Base-by-base conservation (phyloP, 2,888 invertebrate species). In the Drosophila lutescens region DNA sequence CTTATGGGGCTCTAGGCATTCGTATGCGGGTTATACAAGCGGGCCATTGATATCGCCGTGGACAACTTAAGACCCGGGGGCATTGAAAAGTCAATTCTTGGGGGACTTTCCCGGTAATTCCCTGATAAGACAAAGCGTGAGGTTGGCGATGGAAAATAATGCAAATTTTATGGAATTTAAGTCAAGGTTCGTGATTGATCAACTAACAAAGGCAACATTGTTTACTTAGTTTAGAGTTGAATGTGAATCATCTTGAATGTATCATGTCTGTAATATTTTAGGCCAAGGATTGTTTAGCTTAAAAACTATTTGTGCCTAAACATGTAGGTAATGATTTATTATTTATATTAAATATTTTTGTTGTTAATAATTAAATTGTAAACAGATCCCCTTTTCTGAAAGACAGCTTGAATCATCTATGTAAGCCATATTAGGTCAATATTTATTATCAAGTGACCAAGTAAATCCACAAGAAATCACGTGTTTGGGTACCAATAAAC, bases 11-110 rank as follows among this genome's bases (percentile, higher is more conserved):
- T 54, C 50, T n/a, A 30, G 32, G 12, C 26, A 53, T 50, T 57
- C 58, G 43, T 55, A 66, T 63, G 17, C 44, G 49, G 50, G 55
- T 73, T 67, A 71, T 66, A 77, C 63, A 76, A 53, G 60, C 58
- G 41, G 38, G 38, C 0, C 46, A 53, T 68, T 72, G 70, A 73
- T 71, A 71, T 20, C 17, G 50, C 26, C 38, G 47, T 30, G 32
- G 80, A 76, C 72, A 60, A 30, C 26, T 81, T 77, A 60, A 85
- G 74, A 17, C 54, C 47, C 44, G 10, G 20, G 6, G 44, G 47
- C n/a, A 57, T 65, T 53, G 49, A 20, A 43, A 38, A 58, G 26
- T 36, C 49, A 26, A 46, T 58, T 55, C 34, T 20, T 38, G 12
- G 15, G 43, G 38, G 38, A 17, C 32, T 50, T 67, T 50, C 2